Conservation (phyloP, 2,888 invertebrate species). For the Norana najaformis region DNA sequence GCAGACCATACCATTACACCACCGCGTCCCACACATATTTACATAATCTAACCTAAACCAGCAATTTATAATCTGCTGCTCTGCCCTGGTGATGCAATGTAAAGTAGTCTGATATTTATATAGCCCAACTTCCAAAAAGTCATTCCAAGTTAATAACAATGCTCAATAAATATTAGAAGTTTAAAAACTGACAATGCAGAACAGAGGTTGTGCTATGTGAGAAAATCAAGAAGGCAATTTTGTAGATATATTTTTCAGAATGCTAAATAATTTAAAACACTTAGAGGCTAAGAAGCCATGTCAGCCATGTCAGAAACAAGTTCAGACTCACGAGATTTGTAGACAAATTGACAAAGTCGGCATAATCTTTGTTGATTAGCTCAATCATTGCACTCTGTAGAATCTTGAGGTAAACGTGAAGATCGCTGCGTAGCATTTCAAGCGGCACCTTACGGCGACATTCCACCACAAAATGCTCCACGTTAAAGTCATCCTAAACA, state of each 20-base stretch:
- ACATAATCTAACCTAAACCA: no score
- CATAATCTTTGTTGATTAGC: conserved; percentile 95
- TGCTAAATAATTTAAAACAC: background rate
- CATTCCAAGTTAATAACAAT: background rate
- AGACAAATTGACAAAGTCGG: conserved; percentile 94
- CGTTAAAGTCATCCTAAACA: conserved; percentile 81
- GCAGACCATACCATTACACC: no score
- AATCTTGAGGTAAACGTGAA: conserved; percentile 87
- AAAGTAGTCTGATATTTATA: background rate
- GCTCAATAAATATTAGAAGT: background rate
- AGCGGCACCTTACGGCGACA: conserved; percentile 73
- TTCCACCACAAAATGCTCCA: conserved; percentile 86
- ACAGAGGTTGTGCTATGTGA: background rate
- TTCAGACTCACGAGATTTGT: conserved; percentile 77
- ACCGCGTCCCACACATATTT: background rate
- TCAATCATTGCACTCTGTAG: conserved; percentile 92
- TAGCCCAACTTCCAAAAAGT: background rate
- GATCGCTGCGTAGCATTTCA: conserved; percentile 84
- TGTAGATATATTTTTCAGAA: background rate
- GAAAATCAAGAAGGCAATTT: background rate
- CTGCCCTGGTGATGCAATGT: background rate
- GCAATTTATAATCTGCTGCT: background rate
- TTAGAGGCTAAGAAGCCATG: background rate
- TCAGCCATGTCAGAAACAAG: background rate
- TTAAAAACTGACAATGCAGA: conserved; percentile 1